Evolutionary conservation across 35 echinoderm and acorn worm genomes (phyloP).

Genomic region (Stichopus chloronotus): DNA sequence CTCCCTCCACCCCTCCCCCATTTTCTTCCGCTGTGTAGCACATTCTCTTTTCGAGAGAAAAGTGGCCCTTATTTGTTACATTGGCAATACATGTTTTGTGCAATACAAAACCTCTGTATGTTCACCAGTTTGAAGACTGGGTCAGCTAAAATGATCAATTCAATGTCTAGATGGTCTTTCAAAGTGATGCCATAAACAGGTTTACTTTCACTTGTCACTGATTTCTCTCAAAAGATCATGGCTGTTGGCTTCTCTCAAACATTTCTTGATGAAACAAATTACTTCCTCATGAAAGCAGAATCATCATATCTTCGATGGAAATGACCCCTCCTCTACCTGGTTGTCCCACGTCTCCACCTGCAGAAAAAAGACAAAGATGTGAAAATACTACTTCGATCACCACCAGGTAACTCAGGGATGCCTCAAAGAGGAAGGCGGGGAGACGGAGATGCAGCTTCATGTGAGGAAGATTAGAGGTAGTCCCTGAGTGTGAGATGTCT

Average conservation of each 20-base stretch:
- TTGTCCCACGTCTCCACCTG: conserved; percentile 87
- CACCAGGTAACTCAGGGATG: no score
- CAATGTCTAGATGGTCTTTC: not conserved
- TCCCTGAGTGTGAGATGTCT: no score
- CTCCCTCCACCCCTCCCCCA: not conserved
- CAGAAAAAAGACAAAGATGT: not conserved
- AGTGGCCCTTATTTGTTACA: not conserved
- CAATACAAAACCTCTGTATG: not conserved
- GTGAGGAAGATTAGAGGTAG: no score
- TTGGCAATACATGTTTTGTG: not conserved
- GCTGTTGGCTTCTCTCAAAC: conserved; percentile 21
- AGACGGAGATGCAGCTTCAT: no score
- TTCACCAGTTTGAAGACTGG: not conserved
- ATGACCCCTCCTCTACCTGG: conserved; percentile 77
- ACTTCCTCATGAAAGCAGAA: not conserved
- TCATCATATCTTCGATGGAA: conserved; percentile 84
- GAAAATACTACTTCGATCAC: no score
- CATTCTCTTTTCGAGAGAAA: no score
- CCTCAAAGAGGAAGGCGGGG: no score
- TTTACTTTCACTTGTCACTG: not conserved
- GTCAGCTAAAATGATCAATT: not conserved
- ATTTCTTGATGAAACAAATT: not conserved
- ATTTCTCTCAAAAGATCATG: not conserved
- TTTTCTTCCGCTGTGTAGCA: not conserved
- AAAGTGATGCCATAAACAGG: not conserved